Percentiles rank a stretch among this genome's conserved stretches.
Evolutionary conservation across 2,888 invertebrate species (phyloP).

Genomic region (Dorcus parallelipipedus): DNA sequence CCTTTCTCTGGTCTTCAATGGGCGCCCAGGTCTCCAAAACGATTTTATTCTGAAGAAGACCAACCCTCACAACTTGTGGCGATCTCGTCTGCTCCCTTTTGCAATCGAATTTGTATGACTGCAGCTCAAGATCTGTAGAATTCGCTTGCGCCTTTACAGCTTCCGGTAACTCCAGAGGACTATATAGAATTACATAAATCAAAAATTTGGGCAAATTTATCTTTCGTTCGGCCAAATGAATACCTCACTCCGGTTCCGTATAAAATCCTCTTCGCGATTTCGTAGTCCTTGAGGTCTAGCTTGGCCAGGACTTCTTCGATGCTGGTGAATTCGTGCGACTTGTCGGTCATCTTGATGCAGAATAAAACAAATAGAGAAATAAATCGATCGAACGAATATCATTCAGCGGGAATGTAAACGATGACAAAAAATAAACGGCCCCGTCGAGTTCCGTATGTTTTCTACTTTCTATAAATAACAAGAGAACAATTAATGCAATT

Average conservation of each 20-base stretch:
- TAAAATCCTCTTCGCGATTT: slow-evolving; percentile 67
- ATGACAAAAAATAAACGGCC: too few species aligned
- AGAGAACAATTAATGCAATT: too few species aligned
- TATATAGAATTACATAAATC: neutral
- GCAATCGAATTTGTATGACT: slow-evolving; percentile 68
- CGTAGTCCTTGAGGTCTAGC: slow-evolving; percentile 57
- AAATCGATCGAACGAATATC: too few species aligned
- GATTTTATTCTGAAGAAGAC: slow-evolving; percentile 84
- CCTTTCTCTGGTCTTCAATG: slow-evolving; percentile 70
- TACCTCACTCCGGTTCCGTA: slow-evolving; percentile 72
- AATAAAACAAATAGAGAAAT: too few species aligned
- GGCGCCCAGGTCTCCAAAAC: slow-evolving; percentile 70
- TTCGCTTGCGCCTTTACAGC: neutral
- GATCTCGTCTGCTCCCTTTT: slow-evolving; percentile 65
- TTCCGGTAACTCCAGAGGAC: slow-evolving; percentile 1
- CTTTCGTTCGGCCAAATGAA: too few species aligned
- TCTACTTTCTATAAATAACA: too few species aligned
- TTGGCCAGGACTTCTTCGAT: slow-evolving; percentile 53
- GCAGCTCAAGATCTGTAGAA: slow-evolving; percentile 62
- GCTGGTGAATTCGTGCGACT: slow-evolving; percentile 29
- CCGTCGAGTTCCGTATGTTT: too few species aligned
- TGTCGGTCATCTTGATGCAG: too few species aligned
- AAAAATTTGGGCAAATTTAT: neutral
- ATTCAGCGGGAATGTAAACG: too few species aligned
- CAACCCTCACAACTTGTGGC: slow-evolving; percentile 75